These are phyloP conservation scores for Orientallactaga bullata DNA, from an alignment of 2,113 vertebrate genomes.

Conservation along the genomic window DNA sequence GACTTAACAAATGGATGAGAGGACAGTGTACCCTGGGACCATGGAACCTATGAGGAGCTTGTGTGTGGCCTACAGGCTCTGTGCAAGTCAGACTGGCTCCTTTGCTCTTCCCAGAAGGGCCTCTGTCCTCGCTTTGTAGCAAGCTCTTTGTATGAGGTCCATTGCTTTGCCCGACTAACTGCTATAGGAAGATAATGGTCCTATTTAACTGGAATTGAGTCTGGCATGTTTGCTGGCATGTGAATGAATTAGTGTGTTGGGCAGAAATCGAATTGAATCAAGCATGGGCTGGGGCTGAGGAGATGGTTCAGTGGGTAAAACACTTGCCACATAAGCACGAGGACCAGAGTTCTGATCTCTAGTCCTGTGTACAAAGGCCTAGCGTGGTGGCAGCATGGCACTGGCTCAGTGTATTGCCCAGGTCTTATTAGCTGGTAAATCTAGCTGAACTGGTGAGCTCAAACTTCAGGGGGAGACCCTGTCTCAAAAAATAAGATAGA, in stretches of 20 bases:
- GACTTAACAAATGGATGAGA: background rate
- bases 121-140: background rate
- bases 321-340: no score
- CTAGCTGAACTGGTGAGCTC: no score
- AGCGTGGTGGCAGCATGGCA: no score
- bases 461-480: no score
- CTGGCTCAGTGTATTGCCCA: no score
- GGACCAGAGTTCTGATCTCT: no score
- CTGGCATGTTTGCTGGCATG: background rate
- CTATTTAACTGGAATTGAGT: background rate
- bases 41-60: fast-evolving
- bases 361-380: no score
- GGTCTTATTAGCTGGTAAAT: no score
- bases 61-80: background rate
- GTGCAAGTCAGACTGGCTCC: background rate
- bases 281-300: background rate
- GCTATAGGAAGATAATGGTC: background rate
- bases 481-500: no score
- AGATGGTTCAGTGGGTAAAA: no score
- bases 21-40: background rate
- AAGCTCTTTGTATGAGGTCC: background rate
- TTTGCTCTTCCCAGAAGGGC: background rate
- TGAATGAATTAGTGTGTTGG: background rate
- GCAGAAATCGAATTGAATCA: slow-evolving; percentile 28
- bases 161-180: background rate